Percentiles rank a stretch among this genome's conserved stretches.
These are phyloP conservation scores for Temnothorax rugatulus DNA, from an alignment of 2,888 invertebrate genomes.

Conservation along the genomic window DNA sequence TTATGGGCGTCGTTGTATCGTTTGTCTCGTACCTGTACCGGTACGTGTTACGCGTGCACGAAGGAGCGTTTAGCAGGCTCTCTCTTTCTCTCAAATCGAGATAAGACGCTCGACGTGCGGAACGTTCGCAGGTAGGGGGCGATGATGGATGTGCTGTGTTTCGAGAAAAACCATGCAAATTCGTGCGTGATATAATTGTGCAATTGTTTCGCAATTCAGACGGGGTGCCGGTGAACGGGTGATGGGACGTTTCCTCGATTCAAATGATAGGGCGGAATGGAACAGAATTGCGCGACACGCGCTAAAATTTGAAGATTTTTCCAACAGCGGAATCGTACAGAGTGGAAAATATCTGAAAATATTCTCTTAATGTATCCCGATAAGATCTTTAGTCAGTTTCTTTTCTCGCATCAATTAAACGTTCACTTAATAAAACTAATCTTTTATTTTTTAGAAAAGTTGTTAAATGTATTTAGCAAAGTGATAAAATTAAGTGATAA, in stretches of 20 bases:
- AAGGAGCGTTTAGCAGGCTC: slow-evolving; percentile 46
- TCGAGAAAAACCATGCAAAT: slow-evolving; percentile 57
- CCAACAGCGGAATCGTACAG: background rate
- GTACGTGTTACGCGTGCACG: slow-evolving; percentile 35
- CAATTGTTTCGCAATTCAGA: slow-evolving; percentile 51
- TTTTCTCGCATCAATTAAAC: background rate
- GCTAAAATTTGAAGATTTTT: background rate
- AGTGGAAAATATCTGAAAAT: background rate
- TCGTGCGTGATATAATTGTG: slow-evolving; percentile 54
- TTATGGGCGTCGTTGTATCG: slow-evolving; percentile 48
- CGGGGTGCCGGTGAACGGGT: background rate
- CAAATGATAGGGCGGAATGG: background rate
- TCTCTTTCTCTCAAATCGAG: slow-evolving; percentile 49
- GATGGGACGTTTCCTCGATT: slow-evolving; percentile 8
- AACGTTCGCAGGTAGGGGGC: slow-evolving; percentile 45
- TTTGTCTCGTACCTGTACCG: slow-evolving; percentile 29
- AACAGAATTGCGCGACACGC: background rate
- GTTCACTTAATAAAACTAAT: background rate
- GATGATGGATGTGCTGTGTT: slow-evolving; percentile 55
- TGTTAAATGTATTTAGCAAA: background rate
- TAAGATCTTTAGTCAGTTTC: background rate
- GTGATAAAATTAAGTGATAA: background rate
- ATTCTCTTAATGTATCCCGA: background rate
- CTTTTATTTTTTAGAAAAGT: background rate
- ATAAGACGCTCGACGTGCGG: slow-evolving; percentile 51